These are phyloP conservation scores for Spodoptera littoralis DNA, from an alignment of 2,888 invertebrate species.

Conservation along the genomic window DNA sequence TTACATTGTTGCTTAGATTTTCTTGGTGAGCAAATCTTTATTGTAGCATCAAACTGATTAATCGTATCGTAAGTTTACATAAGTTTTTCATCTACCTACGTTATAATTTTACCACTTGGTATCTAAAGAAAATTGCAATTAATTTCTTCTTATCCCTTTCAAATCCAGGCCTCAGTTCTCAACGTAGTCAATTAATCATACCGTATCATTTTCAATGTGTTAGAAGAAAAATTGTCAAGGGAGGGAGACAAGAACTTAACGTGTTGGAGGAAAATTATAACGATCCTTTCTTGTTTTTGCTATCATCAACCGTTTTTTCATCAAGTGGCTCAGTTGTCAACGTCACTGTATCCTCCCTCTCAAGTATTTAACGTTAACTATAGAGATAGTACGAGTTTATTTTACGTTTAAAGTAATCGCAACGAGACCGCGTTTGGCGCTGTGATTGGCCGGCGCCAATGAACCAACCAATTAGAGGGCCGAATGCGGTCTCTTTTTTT, in stretches of 20 bases:
- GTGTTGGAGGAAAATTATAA: slow-evolving; percentile 3
- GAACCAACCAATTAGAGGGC: too few species aligned
- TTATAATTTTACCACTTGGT: too few species aligned
- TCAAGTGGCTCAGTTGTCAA: slow-evolving; percentile 1
- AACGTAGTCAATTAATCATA: too few species aligned
- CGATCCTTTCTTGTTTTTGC: slow-evolving; percentile 7
- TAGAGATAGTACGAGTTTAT: too few species aligned
- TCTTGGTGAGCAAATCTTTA: slow-evolving; percentile 9
- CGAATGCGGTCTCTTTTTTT: too few species aligned
- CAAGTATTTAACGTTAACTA: background rate
- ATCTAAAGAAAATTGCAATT: background rate
- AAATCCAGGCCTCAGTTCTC: background rate
- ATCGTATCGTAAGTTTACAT: too few species aligned
- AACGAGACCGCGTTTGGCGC: too few species aligned
- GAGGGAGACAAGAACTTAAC: background rate
- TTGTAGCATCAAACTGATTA: background rate
- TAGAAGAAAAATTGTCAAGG: background rate
- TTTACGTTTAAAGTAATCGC: too few species aligned
- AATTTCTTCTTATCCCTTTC: background rate
- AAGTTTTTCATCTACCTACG: too few species aligned
- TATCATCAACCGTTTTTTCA: slow-evolving; percentile 12
- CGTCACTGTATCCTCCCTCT: slow-evolving; percentile 18
- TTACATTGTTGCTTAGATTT: slow-evolving; percentile 31
- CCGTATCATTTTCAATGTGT: too few species aligned
- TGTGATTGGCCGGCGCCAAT: too few species aligned